phyloP scores from a whole-genome alignment of 2,113 vertebrate genomes.

The Recurvirostra avosetta region DNA sequence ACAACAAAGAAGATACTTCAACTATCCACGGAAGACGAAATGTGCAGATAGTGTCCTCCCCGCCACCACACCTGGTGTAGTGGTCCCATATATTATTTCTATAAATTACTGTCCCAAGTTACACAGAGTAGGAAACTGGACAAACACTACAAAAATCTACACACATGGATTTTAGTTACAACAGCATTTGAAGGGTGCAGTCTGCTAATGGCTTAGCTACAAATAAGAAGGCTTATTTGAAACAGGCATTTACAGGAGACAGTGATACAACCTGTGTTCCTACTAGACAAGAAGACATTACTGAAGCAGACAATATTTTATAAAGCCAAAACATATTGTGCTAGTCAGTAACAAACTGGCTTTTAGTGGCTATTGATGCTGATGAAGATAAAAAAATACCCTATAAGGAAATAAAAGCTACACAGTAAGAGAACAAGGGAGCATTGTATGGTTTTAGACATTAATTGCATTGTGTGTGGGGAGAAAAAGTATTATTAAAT shows the following conservation, averaged over 20 bases:
- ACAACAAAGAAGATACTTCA: background rate
- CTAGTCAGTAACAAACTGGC: background rate
- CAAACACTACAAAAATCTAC: background rate
- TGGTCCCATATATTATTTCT: background rate
- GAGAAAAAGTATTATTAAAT: background rate
- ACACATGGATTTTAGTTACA: background rate
- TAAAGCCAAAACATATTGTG: background rate
- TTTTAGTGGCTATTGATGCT: background rate
- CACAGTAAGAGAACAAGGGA: background rate
- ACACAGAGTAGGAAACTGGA: background rate
- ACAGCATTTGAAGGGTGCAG: background rate
- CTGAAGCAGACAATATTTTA: background rate
- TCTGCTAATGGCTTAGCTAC: background rate
- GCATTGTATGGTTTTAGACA: background rate
- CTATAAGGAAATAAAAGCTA: background rate
- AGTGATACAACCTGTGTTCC: background rate
- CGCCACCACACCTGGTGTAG: background rate
- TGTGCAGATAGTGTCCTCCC: background rate
- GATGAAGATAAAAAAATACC: background rate
- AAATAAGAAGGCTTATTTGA: background rate
- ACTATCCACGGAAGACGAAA: background rate
- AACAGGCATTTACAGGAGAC: background rate
- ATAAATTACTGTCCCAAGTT: background rate
- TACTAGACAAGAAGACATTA: background rate
- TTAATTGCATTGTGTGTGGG: background rate